These are phyloP conservation scores for Mythimna ferrago DNA, from an alignment of 2,888 invertebrate species.

Conservation along the genomic window DNA sequence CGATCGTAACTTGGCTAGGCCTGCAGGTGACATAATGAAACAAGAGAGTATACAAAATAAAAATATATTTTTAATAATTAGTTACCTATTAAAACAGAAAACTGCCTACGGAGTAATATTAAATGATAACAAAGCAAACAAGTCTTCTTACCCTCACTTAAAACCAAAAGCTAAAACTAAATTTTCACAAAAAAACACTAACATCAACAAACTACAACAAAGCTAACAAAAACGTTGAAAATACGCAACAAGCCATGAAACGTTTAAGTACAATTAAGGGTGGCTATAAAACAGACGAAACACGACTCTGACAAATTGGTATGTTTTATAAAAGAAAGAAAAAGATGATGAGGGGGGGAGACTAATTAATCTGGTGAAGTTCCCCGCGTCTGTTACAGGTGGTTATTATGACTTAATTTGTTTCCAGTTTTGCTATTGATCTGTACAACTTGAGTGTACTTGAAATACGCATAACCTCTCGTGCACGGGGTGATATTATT, in stretches of 20 bases:
- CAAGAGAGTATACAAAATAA: too few relatives aligned
- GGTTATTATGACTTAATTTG: slow-evolving; percentile 63
- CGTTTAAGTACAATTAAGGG: slow-evolving; percentile 62
- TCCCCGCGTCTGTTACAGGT: slow-evolving; percentile 62
- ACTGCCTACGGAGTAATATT: neutral
- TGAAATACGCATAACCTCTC: too few relatives aligned
- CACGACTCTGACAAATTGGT: slow-evolving; percentile 56
- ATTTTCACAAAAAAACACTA: slow-evolving; percentile 32
- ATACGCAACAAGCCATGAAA: slow-evolving; percentile 54
- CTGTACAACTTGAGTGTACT: too few relatives aligned
- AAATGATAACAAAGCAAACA: neutral
- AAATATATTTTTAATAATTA: neutral
- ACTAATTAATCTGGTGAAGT: slow-evolving; percentile 57
- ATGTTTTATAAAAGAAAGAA: slow-evolving; percentile 45
- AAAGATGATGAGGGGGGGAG: slow-evolving; percentile 22
- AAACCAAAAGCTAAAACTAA: neutral
- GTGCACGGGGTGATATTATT: too few relatives aligned
- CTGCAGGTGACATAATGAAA: too few relatives aligned
- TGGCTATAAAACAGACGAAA: slow-evolving; percentile 53
- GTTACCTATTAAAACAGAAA: neutral
- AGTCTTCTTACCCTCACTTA: neutral
- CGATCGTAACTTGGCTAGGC: too few relatives aligned
- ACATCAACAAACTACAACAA: slow-evolving; percentile 30
- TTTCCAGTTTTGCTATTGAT: slow-evolving; percentile 33
- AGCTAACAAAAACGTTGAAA: slow-evolving; percentile 34